Evolutionary conservation across 2,888 invertebrate species (phyloP).

Genomic region (Actias luna): DNA sequence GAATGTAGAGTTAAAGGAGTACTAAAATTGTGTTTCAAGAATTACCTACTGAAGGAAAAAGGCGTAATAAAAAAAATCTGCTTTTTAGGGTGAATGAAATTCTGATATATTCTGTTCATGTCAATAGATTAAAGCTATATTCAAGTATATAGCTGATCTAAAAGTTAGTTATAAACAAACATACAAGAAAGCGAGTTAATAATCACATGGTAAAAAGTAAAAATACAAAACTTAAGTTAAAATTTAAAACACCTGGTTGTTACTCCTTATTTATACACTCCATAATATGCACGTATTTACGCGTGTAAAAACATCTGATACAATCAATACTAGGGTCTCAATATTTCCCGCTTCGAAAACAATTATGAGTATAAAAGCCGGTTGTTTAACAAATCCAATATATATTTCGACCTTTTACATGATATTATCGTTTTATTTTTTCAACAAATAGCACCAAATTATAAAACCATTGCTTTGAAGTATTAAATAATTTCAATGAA

Average conservation of each 20-base stretch:
- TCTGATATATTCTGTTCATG: too few relatives aligned
- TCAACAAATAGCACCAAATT: constrained; percentile 17
- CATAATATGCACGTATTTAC: constrained; percentile 23
- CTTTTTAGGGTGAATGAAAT: too few relatives aligned
- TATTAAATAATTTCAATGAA: constrained; percentile 2
- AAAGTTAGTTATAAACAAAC: too few relatives aligned
- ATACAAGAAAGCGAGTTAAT: too few relatives aligned
- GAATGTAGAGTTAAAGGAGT: neutral
- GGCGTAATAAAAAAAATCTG: too few relatives aligned
- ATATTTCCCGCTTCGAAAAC: neutral
- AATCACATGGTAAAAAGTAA: too few relatives aligned
- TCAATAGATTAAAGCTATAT: too few relatives aligned
- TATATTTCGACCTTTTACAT: too few relatives aligned
- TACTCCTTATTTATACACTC: neutral
- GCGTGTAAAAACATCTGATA: constrained; percentile 60
- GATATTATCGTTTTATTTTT: neutral
- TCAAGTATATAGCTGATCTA: too few relatives aligned
- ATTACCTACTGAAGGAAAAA: too few relatives aligned
- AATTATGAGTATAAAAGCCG: neutral
- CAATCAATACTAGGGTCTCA: constrained; percentile 64
- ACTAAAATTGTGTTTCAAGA: too few relatives aligned
- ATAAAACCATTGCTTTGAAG: constrained; percentile 1
- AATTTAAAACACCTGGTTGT: neutral
- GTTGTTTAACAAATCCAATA: neutral
- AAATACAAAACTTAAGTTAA: too few relatives aligned